Evolutionary conservation across 1,140 invertebrate species (phyloP).

Genomic region (Drosophila ogumai): DNA sequence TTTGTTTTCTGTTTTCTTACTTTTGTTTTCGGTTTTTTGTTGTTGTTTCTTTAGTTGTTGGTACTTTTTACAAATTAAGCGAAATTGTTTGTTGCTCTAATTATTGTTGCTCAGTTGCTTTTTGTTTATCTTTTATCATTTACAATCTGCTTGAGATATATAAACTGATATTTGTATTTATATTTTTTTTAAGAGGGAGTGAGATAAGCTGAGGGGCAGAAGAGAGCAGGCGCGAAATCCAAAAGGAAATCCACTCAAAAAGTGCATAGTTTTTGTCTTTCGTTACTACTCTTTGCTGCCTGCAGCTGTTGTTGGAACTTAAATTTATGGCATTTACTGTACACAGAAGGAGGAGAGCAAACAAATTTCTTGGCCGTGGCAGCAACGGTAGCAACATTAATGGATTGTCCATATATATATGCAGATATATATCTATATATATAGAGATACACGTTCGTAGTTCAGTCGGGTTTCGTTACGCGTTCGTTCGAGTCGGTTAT

Average conservation of each 20-base stretch:
- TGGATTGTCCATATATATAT: constrained; percentile 12
- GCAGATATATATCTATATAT: background rate
- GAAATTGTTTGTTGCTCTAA: constrained; percentile 74
- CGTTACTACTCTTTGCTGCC: constrained; percentile 4
- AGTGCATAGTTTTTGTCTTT: constrained; percentile 12
- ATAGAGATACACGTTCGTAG: constrained; percentile 9
- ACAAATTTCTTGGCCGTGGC: constrained; percentile 68
- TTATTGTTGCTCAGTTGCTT: constrained; percentile 81
- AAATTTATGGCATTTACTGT: constrained; percentile 79
- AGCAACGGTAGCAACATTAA: constrained; percentile 38
- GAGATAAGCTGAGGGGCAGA: constrained; percentile 21
- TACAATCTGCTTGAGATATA: constrained; percentile 73
- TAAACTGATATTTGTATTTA: constrained; percentile 68
- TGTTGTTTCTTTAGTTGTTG: constrained; percentile 72
- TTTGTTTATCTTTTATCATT: constrained; percentile 64
- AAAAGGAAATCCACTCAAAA: background rate
- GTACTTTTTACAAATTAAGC: constrained; percentile 83
- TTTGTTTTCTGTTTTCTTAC: constrained; percentile 42
- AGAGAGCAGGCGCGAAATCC: constrained; percentile 9
- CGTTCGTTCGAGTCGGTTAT: constrained; percentile 17
- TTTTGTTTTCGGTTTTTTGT: constrained; percentile 35
- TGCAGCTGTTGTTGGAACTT: constrained; percentile 62
- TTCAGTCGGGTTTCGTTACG: constrained; percentile 4
- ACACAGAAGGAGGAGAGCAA: constrained; percentile 66
- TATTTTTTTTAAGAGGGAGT: constrained; percentile 31